Conservation (phyloP, 1,140 invertebrate genomes). For the Leptinotarsa texana region DNA sequence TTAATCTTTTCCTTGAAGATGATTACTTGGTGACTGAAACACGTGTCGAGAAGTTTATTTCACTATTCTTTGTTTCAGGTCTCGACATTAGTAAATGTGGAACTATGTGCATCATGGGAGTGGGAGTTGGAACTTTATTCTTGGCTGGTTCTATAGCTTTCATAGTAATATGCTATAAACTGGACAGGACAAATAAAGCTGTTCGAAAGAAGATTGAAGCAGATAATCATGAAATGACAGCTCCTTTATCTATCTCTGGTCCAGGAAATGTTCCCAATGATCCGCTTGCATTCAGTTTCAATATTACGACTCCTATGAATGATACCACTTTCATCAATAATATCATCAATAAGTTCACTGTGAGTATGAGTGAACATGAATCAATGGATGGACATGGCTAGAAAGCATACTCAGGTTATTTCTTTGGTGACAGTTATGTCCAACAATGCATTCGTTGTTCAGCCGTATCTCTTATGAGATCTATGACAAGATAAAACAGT, state of each 20-base stretch:
- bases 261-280: slow-evolving; percentile 38
- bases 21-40: no score
- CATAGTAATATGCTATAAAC: slow-evolving; percentile 45
- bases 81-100: slow-evolving; percentile 45
- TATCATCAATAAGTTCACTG: slow-evolving; percentile 38
- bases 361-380: not conserved
- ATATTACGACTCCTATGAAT: slow-evolving; percentile 43
- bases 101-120: slow-evolving; percentile 48
- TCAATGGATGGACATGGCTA: no score
- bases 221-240: slow-evolving; percentile 44
- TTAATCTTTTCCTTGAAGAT: no score
- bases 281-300: slow-evolving; percentile 49
- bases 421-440: no score
- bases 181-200: slow-evolving; percentile 42
- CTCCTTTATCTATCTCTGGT: slow-evolving; percentile 47
- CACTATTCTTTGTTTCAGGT: not conserved
- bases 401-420: no score
- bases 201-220: slow-evolving; percentile 38
- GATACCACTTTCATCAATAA: slow-evolving; percentile 26
- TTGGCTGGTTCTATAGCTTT: slow-evolving; percentile 39
- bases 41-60: not conserved
- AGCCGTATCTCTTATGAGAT: no score
- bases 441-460: no score
- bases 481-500: no score
- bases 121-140: slow-evolving; percentile 44